A percentile compares a stretch with the other conserved stretches of the same genome.
Conservation (phyloP, 2,888 invertebrate species). For the Saturnia japonica region DNA sequence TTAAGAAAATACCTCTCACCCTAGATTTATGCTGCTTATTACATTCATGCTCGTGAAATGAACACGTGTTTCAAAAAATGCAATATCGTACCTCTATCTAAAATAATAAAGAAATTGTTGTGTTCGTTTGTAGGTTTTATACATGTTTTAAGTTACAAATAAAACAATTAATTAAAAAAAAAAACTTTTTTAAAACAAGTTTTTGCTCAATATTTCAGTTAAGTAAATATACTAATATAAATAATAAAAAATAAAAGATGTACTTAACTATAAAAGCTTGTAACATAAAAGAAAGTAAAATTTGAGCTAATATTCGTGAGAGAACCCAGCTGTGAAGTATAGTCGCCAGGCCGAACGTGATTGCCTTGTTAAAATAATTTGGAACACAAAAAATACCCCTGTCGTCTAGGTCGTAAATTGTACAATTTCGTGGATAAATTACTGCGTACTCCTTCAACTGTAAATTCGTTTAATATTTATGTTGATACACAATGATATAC, state of each 20-base stretch:
- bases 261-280: too few relatives aligned
- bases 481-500: slow-evolving; percentile 15
- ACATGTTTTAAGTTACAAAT: neutral
- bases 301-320: too few relatives aligned
- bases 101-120: neutral
- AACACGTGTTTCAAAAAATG: slow-evolving; percentile 58
- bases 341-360: neutral
- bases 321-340: neutral
- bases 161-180: neutral
- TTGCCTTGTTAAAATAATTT: slow-evolving; percentile 22
- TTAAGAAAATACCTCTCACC: neutral
- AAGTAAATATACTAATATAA: too few relatives aligned
- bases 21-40: slow-evolving; percentile 76
- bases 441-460: slow-evolving; percentile 52
- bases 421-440: slow-evolving; percentile 61
- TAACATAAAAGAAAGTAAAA: too few relatives aligned
- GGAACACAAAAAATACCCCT: slow-evolving; percentile 52
- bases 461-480: slow-evolving; percentile 15
- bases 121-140: slow-evolving; percentile 7
- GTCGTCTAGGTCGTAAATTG: slow-evolving; percentile 70
- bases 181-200: neutral
- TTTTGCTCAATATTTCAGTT: too few relatives aligned
- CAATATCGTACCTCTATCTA: slow-evolving; percentile 56
- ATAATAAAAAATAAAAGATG: too few relatives aligned
- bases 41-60: slow-evolving; percentile 77